phyloP scores from a whole-genome alignment of 2,113 vertebrate genomes.

The Nyctereutes procyonoides region DNA sequence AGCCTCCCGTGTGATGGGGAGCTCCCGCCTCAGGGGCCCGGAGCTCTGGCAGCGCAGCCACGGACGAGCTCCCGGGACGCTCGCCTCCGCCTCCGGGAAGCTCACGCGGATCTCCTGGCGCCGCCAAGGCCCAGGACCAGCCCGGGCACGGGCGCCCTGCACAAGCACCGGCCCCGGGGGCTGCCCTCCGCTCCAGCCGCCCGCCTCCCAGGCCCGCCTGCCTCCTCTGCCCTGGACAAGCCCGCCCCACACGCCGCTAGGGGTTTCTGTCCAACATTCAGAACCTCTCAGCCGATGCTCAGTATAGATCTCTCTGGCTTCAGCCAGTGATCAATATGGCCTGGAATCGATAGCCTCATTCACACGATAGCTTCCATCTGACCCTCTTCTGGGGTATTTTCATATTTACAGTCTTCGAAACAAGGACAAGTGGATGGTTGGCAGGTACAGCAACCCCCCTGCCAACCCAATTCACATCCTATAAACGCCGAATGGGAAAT shows the following conservation, averaged over 20 bases:
- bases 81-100: fast-evolving
- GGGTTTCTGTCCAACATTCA: fast-evolving
- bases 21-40: no score
- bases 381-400: neutral
- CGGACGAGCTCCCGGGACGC: no score
- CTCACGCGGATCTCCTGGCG: neutral
- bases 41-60: no score
- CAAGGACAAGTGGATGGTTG: fast-evolving
- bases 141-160: neutral
- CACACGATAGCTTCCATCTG: neutral
- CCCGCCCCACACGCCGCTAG: fast-evolving
- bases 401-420: neutral
- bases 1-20: no score
- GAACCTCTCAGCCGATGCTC: neutral
- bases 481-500: fast-evolving
- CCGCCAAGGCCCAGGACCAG: neutral
- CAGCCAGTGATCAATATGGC: neutral
- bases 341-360: neutral
- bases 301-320: neutral
- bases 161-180: no score
- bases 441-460: no score
- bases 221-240: neutral
- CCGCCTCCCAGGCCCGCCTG: neutral
- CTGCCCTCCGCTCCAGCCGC: neutral
- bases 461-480: fast-evolving